Evolutionary conservation across 2,888 invertebrate genomes (phyloP), one percentile per base, ranked within the genome.

Genomic region (Hemithea aestivaria): DNA sequence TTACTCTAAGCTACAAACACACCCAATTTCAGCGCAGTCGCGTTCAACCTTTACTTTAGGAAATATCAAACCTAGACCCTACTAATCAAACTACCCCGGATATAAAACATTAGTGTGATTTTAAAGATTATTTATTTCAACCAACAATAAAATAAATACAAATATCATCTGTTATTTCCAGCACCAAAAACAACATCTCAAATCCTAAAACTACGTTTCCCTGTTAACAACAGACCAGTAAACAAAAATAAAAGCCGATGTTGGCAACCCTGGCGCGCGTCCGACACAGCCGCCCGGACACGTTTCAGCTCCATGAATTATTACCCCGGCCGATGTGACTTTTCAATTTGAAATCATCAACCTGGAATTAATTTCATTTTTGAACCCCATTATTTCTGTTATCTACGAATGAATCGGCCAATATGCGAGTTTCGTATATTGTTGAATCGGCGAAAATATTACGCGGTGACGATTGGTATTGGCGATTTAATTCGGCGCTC

Each of bases 311-410:
- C 75, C 84, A 85, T 88, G 87, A 88, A 77, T 87, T 88, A 87
- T 85, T 77, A 84, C 87, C 72, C 81, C 72, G 77, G 78, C 87
- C 87, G 88, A 84, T 84, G 87, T 87, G 87, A 87, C 87, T 88
- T 88, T 87, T 88, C 88, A 88, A 88, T 87, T 88, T 85, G 87
- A 87, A 87, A 85, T 88, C 88, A 85, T 87, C 85, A 87, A 85
- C 84, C 81, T 85, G 87, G 87, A 87, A 87, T 87, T 87, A 87
- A 87, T 87, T 87, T 82, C 79, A 85, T 85, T 87, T 87, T 87
- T 87, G 84, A 84, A 84, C 83, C 78, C 85, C 83, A 85, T 87
- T 85, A 87, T 85, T 87, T 81, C 83, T 82, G 80, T 79, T 85
- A 85, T 85, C 85, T 82, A 78, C 74, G 69, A 67, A 65, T 68